These are phyloP conservation scores for Gulo gulo DNA, from an alignment of 2,113 vertebrate genomes.

Conservation along the genomic window DNA sequence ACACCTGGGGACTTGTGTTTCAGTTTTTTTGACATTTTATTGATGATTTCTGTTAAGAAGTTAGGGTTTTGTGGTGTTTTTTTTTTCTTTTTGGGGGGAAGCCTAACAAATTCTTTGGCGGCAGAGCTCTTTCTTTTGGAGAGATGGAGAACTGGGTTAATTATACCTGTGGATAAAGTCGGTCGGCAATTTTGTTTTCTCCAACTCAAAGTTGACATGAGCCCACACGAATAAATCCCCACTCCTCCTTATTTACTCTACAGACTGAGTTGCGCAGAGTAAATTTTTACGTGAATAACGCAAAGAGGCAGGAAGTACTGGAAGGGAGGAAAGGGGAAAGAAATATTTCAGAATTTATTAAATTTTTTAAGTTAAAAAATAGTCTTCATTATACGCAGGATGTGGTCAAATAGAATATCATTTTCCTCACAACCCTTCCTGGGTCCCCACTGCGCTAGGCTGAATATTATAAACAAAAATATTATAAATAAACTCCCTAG, in stretches of 20 bases:
- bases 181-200: accelerated
- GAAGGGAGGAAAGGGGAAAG: not conserved
- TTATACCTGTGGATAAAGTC: not conserved
- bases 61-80: not conserved
- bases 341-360: not conserved
- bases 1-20: not conserved
- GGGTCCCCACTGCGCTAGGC: not conserved
- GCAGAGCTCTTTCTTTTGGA: no score
- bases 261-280: not conserved
- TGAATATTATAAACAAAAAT: not conserved
- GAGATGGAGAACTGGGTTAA: not conserved
- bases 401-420: not conserved
- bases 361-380: not conserved
- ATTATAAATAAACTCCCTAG: not conserved
- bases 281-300: not conserved
- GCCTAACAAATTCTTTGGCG: not conserved
- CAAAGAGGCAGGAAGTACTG: not conserved
- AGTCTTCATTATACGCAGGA: not conserved
- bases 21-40: not conserved
- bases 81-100: not conserved
- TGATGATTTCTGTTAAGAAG: not conserved
- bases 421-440: not conserved
- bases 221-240: not conserved
- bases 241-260: not conserved
- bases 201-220: not conserved